phyloP scores from a whole-genome alignment of 2,113 vertebrate genomes.

The Mormoops blainvillei region DNA sequence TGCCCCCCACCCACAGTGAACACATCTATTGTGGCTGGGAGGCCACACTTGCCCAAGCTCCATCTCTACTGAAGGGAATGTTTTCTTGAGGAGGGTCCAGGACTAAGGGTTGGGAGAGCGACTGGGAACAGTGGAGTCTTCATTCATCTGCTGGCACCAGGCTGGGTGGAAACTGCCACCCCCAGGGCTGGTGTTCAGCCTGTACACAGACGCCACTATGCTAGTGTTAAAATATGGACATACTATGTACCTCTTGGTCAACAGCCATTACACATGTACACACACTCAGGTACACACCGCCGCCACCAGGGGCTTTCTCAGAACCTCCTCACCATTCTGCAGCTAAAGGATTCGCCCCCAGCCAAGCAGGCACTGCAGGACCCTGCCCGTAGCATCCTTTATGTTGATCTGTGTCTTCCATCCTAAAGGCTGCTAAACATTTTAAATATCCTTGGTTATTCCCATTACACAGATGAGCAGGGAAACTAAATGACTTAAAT shows the following conservation, averaged over 20 bases:
- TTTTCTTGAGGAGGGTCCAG: background rate
- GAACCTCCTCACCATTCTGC: background rate
- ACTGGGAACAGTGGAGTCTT: background rate
- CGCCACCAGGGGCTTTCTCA: background rate
- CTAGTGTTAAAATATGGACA: background rate
- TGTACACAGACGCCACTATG: background rate
- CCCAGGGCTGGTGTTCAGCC: background rate
- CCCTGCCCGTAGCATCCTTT: background rate
- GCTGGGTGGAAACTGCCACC: background rate
- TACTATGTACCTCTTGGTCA: background rate
- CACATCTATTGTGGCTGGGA: background rate
- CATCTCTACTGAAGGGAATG: background rate
- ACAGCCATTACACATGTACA: background rate
- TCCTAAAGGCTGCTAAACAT: background rate
- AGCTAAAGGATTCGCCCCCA: background rate
- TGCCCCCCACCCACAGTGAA: accelerated
- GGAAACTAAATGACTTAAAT: background rate
- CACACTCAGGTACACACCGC: background rate
- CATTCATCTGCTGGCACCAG: background rate
- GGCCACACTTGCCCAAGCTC: background rate
- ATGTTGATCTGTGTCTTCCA: background rate
- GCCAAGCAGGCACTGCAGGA: background rate
- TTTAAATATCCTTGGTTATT: background rate
- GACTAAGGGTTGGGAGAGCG: background rate
- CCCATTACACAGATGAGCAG: background rate